These are phyloP conservation scores for Virgularia gustaviana DNA, from an alignment of 92 coral and sea anemone genomes.

Conservation along the genomic window DNA sequence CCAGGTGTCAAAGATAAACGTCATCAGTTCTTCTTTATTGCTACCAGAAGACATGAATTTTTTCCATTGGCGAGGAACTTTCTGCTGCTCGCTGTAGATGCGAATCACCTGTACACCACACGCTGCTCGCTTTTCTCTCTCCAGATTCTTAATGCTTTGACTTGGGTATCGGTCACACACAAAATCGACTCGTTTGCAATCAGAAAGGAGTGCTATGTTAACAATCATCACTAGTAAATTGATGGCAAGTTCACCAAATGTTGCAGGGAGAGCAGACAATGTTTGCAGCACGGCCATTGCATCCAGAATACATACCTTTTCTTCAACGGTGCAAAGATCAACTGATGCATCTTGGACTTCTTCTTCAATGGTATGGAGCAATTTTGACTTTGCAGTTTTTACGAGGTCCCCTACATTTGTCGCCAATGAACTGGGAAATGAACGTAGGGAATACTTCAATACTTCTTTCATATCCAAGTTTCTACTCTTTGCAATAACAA, in stretches of 20 bases:
- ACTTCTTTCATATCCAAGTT: conserved; percentile 50
- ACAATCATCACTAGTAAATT: not conserved
- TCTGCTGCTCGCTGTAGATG: conserved; percentile 10
- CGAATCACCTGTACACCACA: conserved; percentile 11
- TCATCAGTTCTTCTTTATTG: not conserved
- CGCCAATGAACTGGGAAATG: conserved; percentile 57
- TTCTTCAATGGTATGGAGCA: conserved; percentile 20
- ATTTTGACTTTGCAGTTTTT: conserved; percentile 50
- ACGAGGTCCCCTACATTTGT: conserved; percentile 52
- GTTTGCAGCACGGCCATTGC: conserved; percentile 10
- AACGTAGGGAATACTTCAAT: conserved; percentile 50
- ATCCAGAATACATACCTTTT: not conserved
- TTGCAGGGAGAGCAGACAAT: not conserved
- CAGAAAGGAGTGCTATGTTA: not conserved
- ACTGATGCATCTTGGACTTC: not conserved
- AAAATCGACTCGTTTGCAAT: conserved; percentile 4
- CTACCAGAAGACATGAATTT: conserved; percentile 1
- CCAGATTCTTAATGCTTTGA: not conserved
- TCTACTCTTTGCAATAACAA: conserved; percentile 59
- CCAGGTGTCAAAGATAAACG: not conserved
- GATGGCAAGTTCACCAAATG: conserved; percentile 1
- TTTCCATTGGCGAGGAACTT: conserved; percentile 10
- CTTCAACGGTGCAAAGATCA: not conserved
- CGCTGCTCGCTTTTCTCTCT: not conserved
- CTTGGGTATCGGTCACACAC: not conserved